A percentile compares a stretch with the other conserved stretches of the same genome.
phyloP scores from a whole-genome alignment of 2,888 invertebrate species.

The Eupithecia subumbrata region DNA sequence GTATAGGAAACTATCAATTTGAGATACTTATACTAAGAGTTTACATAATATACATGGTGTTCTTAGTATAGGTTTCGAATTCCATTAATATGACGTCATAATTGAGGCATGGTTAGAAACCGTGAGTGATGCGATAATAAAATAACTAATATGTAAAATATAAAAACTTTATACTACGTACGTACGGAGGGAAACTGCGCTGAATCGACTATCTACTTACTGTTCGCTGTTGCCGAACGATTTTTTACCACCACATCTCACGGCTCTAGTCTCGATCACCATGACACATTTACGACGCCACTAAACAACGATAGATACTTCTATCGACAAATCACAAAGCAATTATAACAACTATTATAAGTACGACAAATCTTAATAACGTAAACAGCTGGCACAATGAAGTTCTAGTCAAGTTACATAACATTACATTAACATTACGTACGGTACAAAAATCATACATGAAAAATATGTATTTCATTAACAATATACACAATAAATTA shows the following conservation, averaged over 20 bases:
- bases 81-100: constrained; percentile 26
- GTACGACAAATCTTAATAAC: constrained; percentile 80
- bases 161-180: constrained; percentile 29
- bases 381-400: constrained; percentile 82
- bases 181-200: constrained; percentile 30
- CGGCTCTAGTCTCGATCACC: constrained; percentile 1
- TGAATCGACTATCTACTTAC: constrained; percentile 22
- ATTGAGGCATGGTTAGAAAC: constrained; percentile 24
- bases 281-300: constrained; percentile 13
- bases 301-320: constrained; percentile 31
- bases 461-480: constrained; percentile 79
- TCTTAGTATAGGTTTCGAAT: constrained; percentile 35
- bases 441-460: constrained; percentile 72
- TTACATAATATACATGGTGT: constrained; percentile 38
- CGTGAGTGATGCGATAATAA: constrained; percentile 26
- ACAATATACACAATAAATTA: constrained; percentile 84
- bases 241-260: constrained; percentile 21
- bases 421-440: constrained; percentile 71
- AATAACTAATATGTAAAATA: constrained; percentile 27
- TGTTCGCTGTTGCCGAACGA: constrained; percentile 25
- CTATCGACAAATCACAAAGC: constrained; percentile 67
- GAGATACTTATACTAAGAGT: constrained; percentile 38
- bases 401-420: constrained; percentile 79
- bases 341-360: constrained; percentile 77
- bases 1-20: constrained; percentile 32